These are phyloP conservation scores for Cecropterus lyciades DNA, from an alignment of 1,140 invertebrate genomes.

Conservation along the genomic window DNA sequence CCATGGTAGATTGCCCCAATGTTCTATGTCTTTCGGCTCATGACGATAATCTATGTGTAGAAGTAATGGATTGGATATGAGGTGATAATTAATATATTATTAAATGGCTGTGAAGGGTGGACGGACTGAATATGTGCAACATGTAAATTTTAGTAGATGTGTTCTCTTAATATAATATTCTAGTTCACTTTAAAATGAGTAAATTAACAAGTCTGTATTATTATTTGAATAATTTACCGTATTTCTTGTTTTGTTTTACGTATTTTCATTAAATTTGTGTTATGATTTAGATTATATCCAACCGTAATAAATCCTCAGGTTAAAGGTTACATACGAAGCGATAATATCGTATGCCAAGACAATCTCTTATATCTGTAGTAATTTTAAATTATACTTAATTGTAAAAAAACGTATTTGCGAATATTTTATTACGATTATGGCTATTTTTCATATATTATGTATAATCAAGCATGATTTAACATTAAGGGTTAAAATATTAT, in stretches of 20 bases:
- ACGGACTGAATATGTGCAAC: slow-evolving; percentile 31
- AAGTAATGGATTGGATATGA: slow-evolving; percentile 16
- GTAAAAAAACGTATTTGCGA: neutral
- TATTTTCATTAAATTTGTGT: slow-evolving; percentile 9
- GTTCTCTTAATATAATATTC: slow-evolving; percentile 23
- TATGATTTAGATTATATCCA: slow-evolving; percentile 26
- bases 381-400: slow-evolving; percentile 10
- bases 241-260: slow-evolving; percentile 17
- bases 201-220: slow-evolving; percentile 17
- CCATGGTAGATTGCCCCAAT: slow-evolving; percentile 26
- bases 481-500: no score
- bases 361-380: slow-evolving; percentile 17
- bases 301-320: slow-evolving; percentile 14
- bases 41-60: slow-evolving; percentile 19
- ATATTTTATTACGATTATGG: neutral
- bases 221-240: slow-evolving; percentile 18
- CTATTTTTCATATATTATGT: neutral
- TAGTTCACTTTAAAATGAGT: slow-evolving; percentile 10
- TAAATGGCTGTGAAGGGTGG: slow-evolving; percentile 32
- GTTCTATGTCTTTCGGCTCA: slow-evolving; percentile 16
- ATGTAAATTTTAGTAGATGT: slow-evolving; percentile 28
- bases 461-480: no score
- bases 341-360: slow-evolving; percentile 19
- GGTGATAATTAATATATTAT: slow-evolving; percentile 25
- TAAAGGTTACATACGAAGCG: slow-evolving; percentile 26